Evolutionary conservation across 2,113 vertebrate genomes (phyloP), one percentile per base, ranked within the genome.

Genomic region (Erythrolamprus reginae): DNA sequence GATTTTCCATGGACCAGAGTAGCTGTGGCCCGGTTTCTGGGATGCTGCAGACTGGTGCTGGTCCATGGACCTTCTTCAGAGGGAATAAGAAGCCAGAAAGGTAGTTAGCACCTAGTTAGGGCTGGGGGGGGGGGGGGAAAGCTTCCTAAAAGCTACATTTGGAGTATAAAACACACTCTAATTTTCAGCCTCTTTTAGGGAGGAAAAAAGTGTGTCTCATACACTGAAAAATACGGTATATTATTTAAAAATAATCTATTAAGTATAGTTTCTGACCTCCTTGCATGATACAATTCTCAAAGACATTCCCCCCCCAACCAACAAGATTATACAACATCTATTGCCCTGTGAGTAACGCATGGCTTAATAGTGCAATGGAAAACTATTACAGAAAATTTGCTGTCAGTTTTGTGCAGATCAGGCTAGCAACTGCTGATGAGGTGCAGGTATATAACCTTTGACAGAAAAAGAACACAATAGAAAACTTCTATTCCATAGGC

Each of bases 401-500:
- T 24, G 70, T 88, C 90, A 93, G 13, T 93, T 93, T 92, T 65
- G 70, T 90, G 86, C 9, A 86, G 77, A 82, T 88, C 10, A 47
- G n/a, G 10, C 52, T 82, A 6, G 23, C 47, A 53, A 88, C 88
- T n/a, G 58, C 85, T 87, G 85, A 26, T 88, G 89, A 88, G 89
- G 65, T 87, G 24, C 0, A 85, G 91, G 55, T n/a, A 93, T 92
- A 83, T 9, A 92, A 50, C 77, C 33, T 94, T 91, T 94, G 93
- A 90, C 84, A 92, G 84, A 92, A 91, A 87, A 91, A 90, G 91
- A 92, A 90, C 58, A 92, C 91, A 92, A 89, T 86, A 92, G 92
- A 82, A 90, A 94, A 94, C 89, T 91, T 94, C 96, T 93, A 95
- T 93, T 95, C 95, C 94, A 82, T 84, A 91, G 94, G 96, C 96